Evolutionary conservation across 2,113 vertebrate genomes (phyloP).

Genomic region (Pardalotus punctatus): DNA sequence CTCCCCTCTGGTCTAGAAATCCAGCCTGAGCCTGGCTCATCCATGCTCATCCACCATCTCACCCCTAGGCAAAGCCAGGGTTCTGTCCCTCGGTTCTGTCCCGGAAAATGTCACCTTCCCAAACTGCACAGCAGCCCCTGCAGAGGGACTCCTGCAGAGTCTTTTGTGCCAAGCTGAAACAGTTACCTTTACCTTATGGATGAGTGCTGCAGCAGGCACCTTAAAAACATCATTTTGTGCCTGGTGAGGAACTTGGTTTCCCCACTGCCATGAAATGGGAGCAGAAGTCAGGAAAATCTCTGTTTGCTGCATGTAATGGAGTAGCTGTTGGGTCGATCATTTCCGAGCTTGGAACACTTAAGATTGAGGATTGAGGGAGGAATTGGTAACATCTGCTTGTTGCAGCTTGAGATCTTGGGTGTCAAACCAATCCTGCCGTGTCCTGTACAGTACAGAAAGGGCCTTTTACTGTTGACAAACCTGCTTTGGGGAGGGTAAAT

Average conservation of each 20-base stretch:
- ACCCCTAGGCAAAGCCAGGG: accelerated
- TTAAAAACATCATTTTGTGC: background rate
- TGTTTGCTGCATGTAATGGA: background rate
- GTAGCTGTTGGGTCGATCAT: accelerated
- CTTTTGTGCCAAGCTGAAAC: background rate
- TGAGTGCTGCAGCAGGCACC: background rate
- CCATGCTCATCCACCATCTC: background rate
- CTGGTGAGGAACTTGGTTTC: background rate
- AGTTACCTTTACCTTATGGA: background rate
- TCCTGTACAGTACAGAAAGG: background rate
- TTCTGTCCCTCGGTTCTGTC: background rate
- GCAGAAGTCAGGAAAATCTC: background rate
- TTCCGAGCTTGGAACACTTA: background rate
- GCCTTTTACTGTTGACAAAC: background rate
- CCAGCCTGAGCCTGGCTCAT: background rate
- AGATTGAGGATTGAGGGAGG: background rate
- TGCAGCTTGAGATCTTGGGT: background rate
- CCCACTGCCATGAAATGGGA: background rate
- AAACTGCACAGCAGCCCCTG: background rate
- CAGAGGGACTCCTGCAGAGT: background rate
- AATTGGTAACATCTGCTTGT: background rate
- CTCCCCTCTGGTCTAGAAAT: background rate
- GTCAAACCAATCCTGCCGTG: background rate
- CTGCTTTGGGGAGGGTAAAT: background rate
- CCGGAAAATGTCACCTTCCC: background rate